Conservation (phyloP, 1,140 invertebrate species). For the Agrypnia vestita region DNA sequence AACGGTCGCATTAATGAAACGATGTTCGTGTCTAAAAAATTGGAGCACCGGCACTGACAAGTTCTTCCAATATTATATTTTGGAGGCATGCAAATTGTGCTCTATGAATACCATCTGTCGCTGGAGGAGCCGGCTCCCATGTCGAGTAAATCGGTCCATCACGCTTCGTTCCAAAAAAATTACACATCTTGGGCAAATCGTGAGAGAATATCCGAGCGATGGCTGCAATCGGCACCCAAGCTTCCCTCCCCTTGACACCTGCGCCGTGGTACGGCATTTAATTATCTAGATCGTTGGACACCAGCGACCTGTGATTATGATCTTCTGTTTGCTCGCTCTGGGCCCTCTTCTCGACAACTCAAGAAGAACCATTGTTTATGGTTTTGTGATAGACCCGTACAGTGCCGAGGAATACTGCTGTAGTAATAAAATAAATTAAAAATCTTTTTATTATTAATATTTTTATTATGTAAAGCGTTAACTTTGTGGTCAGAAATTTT, state of each 20-base stretch:
- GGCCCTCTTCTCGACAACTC: background rate
- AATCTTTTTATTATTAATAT: no score
- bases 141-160: conserved; percentile 47
- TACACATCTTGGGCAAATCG: conserved; percentile 42
- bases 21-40: no score
- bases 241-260: conserved; percentile 55
- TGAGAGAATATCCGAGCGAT: conserved; percentile 40
- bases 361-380: no score
- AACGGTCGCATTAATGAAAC: background rate
- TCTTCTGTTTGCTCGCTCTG: conserved; percentile 7
- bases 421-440: no score
- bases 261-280: conserved; percentile 51
- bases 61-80: no score
- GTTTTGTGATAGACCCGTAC: no score
- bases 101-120: conserved; percentile 36
- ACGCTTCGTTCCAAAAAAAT: conserved; percentile 55
- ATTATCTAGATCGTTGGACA: conserved; percentile 57
- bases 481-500: no score
- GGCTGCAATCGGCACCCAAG: conserved; percentile 55
- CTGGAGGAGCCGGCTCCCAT: background rate
- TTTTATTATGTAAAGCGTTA: no score
- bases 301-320: conserved; percentile 32
- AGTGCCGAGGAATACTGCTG: no score
- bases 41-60: no score
- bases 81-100: conserved; percentile 25